Evolutionary conservation across 2,113 vertebrate species (phyloP).

Genomic region (Siniperca chuatsi): DNA sequence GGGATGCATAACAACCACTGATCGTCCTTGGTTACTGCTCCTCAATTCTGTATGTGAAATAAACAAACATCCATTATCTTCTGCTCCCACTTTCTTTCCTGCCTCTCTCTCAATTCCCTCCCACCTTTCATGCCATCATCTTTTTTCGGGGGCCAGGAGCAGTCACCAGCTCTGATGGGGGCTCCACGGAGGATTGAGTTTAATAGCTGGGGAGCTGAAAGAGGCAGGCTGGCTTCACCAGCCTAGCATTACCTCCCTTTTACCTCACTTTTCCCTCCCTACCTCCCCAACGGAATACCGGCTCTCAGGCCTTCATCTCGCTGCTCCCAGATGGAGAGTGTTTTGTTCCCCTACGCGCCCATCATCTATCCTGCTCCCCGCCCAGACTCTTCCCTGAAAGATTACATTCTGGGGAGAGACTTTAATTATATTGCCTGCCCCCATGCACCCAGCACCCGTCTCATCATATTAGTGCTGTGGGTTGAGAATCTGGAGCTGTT

Average conservation of each 20-base stretch:
- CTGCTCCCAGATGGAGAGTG: conserved; percentile 81
- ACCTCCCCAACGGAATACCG: conserved; percentile 76
- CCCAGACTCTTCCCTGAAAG: conserved; percentile 76
- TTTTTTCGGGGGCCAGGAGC: conserved; percentile 63
- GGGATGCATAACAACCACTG: conserved; percentile 61
- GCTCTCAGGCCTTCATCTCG: conserved; percentile 80
- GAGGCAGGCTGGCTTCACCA: conserved; percentile 77
- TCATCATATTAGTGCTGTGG: conserved; percentile 82
- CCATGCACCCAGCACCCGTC: conserved; percentile 74
- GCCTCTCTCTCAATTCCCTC: conserved; percentile 64
- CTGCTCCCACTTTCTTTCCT: conserved; percentile 68
- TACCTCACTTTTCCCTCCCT: conserved; percentile 74
- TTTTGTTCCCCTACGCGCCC: conserved; percentile 78
- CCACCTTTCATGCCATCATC: conserved; percentile 69
- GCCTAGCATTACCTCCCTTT: conserved; percentile 83
- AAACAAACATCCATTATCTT: conserved; percentile 82
- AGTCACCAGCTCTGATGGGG: conserved; percentile 78
- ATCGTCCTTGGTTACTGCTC: conserved; percentile 61
- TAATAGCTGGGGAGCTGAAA: conserved; percentile 78
- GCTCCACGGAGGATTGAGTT: conserved; percentile 78
- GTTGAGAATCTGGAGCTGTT: conserved; percentile 79
- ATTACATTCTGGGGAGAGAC: conserved; percentile 82
- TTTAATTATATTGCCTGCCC: conserved; percentile 84
- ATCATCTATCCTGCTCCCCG: conserved; percentile 71
- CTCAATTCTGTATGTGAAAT: conserved; percentile 57